phyloP scores from a whole-genome alignment of 2,113 vertebrate species.

The Melanocharis versteri region DNA sequence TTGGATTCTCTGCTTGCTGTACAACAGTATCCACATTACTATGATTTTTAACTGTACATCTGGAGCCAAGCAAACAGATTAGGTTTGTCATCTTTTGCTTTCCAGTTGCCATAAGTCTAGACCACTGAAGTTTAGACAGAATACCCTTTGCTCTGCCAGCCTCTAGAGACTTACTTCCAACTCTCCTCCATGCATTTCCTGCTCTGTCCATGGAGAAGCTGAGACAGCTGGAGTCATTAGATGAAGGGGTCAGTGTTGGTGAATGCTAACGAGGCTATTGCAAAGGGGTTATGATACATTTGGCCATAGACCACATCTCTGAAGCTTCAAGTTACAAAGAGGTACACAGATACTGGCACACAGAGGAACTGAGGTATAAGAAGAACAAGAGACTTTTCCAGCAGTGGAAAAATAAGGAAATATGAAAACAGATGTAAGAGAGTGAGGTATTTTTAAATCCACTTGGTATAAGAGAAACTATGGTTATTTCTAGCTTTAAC shows the following conservation, averaged over 20 bases:
- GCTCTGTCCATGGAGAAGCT: not conserved
- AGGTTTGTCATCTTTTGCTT: not conserved
- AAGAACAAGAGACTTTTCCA: not conserved
- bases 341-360: fast-evolving
- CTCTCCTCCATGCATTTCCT: not conserved
- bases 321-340: not conserved
- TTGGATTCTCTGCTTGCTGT: not conserved
- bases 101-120: not conserved
- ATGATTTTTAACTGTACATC: not conserved
- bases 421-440: not conserved
- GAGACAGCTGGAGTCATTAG: not conserved
- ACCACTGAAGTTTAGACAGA: not conserved
- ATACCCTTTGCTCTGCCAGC: not conserved
- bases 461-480: not conserved
- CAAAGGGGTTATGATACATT: not conserved
- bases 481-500: not conserved
- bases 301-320: not conserved
- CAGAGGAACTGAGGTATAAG: not conserved
- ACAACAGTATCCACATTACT: not conserved
- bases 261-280: not conserved
- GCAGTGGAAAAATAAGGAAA: not conserved
- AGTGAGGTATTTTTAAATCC: not conserved
- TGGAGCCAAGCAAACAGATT: not conserved
- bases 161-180: not conserved
- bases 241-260: not conserved